phyloP scores from a whole-genome alignment of 23 tunicate species.

The Corella eumyota region DNA sequence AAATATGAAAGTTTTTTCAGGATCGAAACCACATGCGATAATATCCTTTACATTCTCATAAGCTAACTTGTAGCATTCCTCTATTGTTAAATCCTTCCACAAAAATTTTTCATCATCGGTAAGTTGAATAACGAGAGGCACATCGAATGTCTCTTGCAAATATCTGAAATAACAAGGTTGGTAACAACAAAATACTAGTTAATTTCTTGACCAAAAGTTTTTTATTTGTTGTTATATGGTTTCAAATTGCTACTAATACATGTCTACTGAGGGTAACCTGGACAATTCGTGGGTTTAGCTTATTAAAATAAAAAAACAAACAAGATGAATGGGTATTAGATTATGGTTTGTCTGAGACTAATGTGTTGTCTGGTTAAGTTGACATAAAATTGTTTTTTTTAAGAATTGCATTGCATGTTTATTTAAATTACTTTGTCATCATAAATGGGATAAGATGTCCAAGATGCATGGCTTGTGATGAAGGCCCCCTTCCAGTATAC shows the following conservation, averaged over 20 bases:
- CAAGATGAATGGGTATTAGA: too few species aligned
- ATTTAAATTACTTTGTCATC: constrained; percentile 50
- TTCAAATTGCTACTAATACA: too few species aligned
- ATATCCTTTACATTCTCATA: constrained; percentile 86
- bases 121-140: constrained; percentile 86
- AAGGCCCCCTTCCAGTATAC: constrained; percentile 99
- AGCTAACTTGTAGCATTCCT: constrained; percentile 59
- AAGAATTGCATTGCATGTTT: too few species aligned
- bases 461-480: constrained; percentile 96
- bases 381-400: too few species aligned
- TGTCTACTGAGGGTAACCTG: too few species aligned
- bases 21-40: constrained; percentile 95
- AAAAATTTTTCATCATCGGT: constrained; percentile 99
- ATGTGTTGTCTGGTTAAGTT: too few species aligned
- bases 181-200: background rate
- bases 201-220: too few species aligned
- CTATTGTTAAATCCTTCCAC: constrained; percentile 86
- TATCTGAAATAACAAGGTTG: constrained; percentile 44
- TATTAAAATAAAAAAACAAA: too few species aligned
- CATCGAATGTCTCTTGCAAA: constrained; percentile 87
- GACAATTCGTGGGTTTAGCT: too few species aligned
- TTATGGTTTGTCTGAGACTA: too few species aligned
- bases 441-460: constrained; percentile 97
- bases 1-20: constrained; percentile 95
- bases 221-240: too few species aligned